Base-by-base conservation (phyloP, 1,140 invertebrate species). In the Colletes gigas region DNA sequence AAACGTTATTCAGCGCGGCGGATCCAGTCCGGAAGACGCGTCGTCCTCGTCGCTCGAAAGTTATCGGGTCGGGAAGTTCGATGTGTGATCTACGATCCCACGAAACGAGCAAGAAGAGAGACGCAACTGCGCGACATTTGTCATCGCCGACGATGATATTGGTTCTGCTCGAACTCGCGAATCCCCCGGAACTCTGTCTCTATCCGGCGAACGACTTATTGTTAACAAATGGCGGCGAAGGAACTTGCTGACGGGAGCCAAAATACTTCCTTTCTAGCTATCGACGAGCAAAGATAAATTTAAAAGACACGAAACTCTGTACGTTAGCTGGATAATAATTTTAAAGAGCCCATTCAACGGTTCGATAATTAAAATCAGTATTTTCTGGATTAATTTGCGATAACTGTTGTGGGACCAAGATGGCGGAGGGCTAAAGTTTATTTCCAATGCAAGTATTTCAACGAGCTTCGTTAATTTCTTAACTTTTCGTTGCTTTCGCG, bases 61-160 rank as follows among this genome's bases (percentile, higher is more conserved):
- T 83, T 71, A 30, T 52, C 44, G 66, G 63, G 65, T 19, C 52
- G 3, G 60, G 30, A 81, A 83, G 72, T 83, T 81, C 3, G 60
- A 57, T 57, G 15, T 39, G 15, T 21, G 68, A 75, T 55, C 39
- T 54, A 62, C 5, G 17, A 41, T 50, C 54, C 30, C 39, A 17
- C 15, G 39, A 41, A 0, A 52, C 50, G 39, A 19, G 52, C 9
- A 9, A 57, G 52, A 14, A 4, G 50, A 4, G 50, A 17, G 10
- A 21, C 7, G 30, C 19, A 19, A 52, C 78, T n/a, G 44, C 63
- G 41, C 77, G 83, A 79, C 75, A 82, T 84, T 84, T 84, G 83
- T 84, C 83, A 81, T 66, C 60, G 75, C 44, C 21, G 17, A 70
- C 30, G 59, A 63, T 69, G 75, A 82, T 84, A 82, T 84, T 82